Evolutionary conservation across 2,888 invertebrate species (phyloP).

Genomic region (Lepidocyrtoides sp.): DNA sequence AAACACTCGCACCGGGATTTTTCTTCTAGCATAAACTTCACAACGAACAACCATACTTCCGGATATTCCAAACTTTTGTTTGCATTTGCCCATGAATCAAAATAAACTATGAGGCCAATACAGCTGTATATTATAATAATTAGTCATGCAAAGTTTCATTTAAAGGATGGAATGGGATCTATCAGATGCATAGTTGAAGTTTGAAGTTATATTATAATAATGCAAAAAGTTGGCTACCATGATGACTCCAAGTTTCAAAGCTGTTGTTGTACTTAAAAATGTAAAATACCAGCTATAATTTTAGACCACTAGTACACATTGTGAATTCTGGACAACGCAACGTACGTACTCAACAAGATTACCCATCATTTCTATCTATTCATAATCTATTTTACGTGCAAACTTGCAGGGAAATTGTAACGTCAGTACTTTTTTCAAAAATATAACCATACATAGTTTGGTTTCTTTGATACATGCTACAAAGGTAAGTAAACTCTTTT

Average conservation of each 20-base stretch:
- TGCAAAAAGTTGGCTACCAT: not conserved
- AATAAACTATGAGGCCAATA: no score
- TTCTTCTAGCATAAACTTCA: not conserved
- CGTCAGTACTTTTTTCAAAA: no score
- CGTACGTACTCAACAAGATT: no score
- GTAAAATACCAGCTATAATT: no score
- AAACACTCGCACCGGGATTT: not conserved
- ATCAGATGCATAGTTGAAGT: conserved; percentile 1
- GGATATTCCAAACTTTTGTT: no score
- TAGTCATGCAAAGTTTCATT: not conserved
- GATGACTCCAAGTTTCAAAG: not conserved
- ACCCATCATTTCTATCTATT: no score
- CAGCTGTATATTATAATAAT: not conserved
- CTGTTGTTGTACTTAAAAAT: not conserved
- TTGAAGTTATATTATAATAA: not conserved
- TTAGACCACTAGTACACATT: no score
- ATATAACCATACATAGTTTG: no score
- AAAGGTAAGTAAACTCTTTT: no score
- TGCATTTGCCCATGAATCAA: not conserved
- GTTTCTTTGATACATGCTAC: no score
- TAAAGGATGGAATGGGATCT: not conserved
- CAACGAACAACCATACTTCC: not conserved
- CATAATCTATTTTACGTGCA: no score
- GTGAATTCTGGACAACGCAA: not conserved
- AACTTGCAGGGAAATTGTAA: no score